Evolutionary conservation across 2,888 invertebrate species (phyloP).

Genomic region (Quadriops clusia): DNA sequence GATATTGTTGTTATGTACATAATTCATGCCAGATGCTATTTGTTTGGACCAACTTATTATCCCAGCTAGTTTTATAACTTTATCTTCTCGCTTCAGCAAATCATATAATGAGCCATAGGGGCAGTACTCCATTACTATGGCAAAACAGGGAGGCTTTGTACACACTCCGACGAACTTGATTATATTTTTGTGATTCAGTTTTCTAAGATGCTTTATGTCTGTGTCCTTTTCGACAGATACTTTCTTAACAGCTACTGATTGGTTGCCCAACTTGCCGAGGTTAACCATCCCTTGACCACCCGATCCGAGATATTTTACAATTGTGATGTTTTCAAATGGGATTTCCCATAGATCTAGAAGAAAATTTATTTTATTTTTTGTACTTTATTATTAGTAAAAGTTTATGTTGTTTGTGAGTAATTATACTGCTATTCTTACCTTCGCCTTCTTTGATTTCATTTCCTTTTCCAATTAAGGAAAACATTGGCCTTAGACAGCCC

Average conservation of each 20-base stretch:
- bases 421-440: conserved; percentile 41
- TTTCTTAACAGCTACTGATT: conserved; percentile 93
- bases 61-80: conserved; percentile 72
- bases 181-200: conserved; percentile 92
- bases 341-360: conserved; percentile 84
- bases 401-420: conserved; percentile 10
- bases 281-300: conserved; percentile 96
- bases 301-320: conserved; percentile 83
- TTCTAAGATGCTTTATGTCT: conserved; percentile 80
- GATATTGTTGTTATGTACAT: conserved; percentile 90
- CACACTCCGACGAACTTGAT: conserved; percentile 89
- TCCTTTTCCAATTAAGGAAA: conserved; percentile 76
- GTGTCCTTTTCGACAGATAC: conserved; percentile 86
- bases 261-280: conserved; percentile 68
- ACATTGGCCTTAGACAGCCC: conserved; percentile 78
- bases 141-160: conserved; percentile 81
- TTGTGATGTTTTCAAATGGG: conserved; percentile 79
- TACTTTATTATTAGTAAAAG: conserved; percentile 5
- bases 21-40: conserved; percentile 93
- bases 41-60: conserved; percentile 90
- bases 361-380: no score
- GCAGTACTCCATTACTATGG: conserved; percentile 98
- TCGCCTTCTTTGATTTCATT: conserved; percentile 54
- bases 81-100: conserved; percentile 69
- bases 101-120: conserved; percentile 91